Evolutionary conservation across 2,113 vertebrate species (phyloP).

Genomic region (Rafetus swinhoei): DNA sequence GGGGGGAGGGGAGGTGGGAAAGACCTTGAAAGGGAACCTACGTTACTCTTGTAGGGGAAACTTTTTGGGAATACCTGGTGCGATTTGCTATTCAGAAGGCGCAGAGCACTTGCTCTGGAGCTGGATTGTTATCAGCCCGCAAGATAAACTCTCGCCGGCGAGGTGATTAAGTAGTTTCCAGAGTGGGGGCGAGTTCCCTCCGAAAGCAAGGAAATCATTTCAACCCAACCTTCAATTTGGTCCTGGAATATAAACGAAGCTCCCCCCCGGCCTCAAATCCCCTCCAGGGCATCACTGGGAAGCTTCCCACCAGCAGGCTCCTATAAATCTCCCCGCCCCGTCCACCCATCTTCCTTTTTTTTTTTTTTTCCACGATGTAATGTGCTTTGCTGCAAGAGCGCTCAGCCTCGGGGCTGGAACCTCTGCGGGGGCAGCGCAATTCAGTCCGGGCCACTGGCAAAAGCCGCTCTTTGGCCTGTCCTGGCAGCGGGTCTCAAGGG

Average conservation of each 20-base stretch:
- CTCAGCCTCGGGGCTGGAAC: background rate
- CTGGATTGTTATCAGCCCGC: background rate
- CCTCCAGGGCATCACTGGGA: background rate
- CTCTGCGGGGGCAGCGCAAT: rapidly evolving
- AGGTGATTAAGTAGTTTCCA: background rate
- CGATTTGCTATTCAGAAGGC: rapidly evolving
- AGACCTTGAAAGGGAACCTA: rapidly evolving
- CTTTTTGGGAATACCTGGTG: rapidly evolving
- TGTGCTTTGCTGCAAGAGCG: background rate
- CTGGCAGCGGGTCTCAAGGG: too few relatives aligned
- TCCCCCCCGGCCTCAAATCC: background rate
- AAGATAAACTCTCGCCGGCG: rapidly evolving
- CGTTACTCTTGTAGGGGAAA: rapidly evolving
- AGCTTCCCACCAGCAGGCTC: background rate
- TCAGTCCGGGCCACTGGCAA: background rate
- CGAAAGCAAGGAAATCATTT: background rate
- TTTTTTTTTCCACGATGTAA: background rate
- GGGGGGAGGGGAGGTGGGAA: background rate
- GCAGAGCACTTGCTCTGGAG: rapidly evolving
- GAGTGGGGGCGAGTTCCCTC: background rate
- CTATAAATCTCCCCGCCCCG: background rate
- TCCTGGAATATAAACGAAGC: background rate
- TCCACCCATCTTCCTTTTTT: background rate
- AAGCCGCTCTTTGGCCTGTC: background rate
- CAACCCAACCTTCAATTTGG: background rate